Evolutionary conservation across 2,797 vertebrate species (phyloP), one percentile per base, ranked within the genome.

Genomic region (Myotis myotis): DNA sequence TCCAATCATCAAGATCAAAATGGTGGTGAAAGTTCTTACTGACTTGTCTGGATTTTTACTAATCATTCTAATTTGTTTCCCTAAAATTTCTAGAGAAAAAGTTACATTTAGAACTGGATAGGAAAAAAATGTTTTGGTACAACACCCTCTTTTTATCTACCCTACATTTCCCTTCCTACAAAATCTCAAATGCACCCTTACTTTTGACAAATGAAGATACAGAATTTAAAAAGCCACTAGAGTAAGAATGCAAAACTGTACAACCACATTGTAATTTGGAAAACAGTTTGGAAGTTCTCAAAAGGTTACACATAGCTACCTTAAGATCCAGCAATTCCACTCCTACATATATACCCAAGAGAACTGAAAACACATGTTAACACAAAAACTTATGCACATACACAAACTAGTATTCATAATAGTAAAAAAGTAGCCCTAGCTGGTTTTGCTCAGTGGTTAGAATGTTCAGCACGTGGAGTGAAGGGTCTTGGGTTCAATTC

Each of bases 31-130:
- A 51, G 60, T 84, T 95, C 60, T 92, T 57, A 75, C 3, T 85
- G 55, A 75, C 30, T 76, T 49, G 44, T 91, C 9, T 91, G 33
- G 78, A 71, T 74, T 94, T 96, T 89, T 86, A 87, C 55, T 94
- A 36, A 90, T 92, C 86, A 72, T 90, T 44, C 19, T 44, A 74
- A 19, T 60, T 92, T 93, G 60, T 15, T 95, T 79, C 5, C 16
- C n/a, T 79, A 76, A 83, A 80, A 95, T 47, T 95, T 91, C 55
- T 64, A 94, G 74, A 16, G 20, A 75, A 91, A 70, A 93, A 91
- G 6, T 83, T 68, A 74, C 22, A 53, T 53, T 92, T 89, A 95
- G 49, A 91, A 87, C 5, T 80, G 7, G 4, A 82, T 28, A 90
- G 7, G 53, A 57, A 89, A 91, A 97, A 94, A 30, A 38, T 57